Evolutionary conservation across 2,888 invertebrate species (phyloP).

Genomic region (Yponomeuta plumbellus): DNA sequence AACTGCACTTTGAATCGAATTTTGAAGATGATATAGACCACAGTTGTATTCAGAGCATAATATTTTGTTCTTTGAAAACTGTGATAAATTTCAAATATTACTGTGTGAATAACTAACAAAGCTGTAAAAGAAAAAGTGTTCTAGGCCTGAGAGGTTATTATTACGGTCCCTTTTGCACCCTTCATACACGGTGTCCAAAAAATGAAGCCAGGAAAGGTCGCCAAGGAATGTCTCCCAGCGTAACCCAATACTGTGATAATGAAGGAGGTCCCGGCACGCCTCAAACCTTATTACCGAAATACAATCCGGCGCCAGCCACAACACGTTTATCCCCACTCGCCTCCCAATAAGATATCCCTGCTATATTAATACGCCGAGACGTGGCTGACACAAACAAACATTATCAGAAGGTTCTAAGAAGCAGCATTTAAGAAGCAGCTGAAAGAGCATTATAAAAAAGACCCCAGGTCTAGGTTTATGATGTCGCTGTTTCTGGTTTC

Average conservation of each 20-base stretch:
- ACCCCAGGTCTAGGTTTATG: too few species aligned
- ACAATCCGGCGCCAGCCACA: not conserved
- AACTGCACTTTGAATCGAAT: too few species aligned
- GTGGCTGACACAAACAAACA: not conserved
- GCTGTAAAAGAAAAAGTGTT: too few species aligned
- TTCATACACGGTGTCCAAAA: not conserved
- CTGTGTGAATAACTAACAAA: too few species aligned
- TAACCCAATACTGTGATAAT: not conserved
- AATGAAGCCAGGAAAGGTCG: not conserved
- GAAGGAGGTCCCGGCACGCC: not conserved
- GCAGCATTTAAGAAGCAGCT: too few species aligned
- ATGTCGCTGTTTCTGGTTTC: too few species aligned
- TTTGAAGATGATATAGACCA: too few species aligned
- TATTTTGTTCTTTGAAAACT: too few species aligned
- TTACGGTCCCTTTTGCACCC: not conserved
- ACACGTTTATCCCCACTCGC: conserved; percentile 7
- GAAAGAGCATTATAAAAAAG: too few species aligned
- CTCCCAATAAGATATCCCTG: conserved; percentile 6
- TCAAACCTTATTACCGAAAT: not conserved
- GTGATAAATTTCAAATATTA: too few species aligned
- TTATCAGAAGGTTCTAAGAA: not conserved
- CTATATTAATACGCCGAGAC: conserved; percentile 4
- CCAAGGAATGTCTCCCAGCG: not conserved
- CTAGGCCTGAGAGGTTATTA: too few species aligned
- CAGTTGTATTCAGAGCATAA: too few species aligned